Evolutionary conservation across 2,113 vertebrate species (phyloP), one percentile per base, ranked within the genome.

Genomic region (Ranitomeya imitator): DNA sequence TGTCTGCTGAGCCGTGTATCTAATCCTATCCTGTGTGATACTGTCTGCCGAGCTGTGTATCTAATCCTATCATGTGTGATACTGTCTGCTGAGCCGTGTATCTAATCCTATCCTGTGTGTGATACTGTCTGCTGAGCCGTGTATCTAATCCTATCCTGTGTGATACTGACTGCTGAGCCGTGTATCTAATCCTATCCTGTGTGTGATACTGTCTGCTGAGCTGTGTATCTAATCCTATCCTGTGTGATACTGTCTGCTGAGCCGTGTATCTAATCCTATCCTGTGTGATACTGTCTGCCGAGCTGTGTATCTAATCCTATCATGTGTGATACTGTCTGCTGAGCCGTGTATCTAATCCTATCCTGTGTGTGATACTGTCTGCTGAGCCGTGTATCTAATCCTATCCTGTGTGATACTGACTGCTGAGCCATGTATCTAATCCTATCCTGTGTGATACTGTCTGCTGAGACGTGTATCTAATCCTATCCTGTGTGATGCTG

Each of bases 151-250:
- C 65, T 67, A 67, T 23, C 21, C 21, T 67, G 65, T 23, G 65
- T 67, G 65, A 23, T 67, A 67, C 65, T 67, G 65, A 12, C 21
- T 67, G n/a, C 65, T 67, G 65, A 67, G 65, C n/a, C 23, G 65
- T 67, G 65, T 67, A 67, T 67, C 65, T 67, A 67, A 67, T 67
- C 65, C 65, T 67, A 67, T 67, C n/a, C 21, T 67, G 65, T 67
- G 65, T 67, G 21, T n/a, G n/a, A 67, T 67, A 67, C 65, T 67
- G 21, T 12, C 21, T 67, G n/a, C 65, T 67, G 65, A 67, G 65
- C 13, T 71, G 67, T 31, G 23, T 71, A 26, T 71, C 23, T 71
- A 71, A 71, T 71, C 67, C 67, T 71, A 13, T 71, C 67, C n/a
- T 71, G 67, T 71, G 67, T 71, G 67, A 45, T 45, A 45, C 37